Evolutionary conservation across 2,797 vertebrate species (phyloP), one percentile per base, ranked within the genome.

Genomic region (Brotula barbata): DNA sequence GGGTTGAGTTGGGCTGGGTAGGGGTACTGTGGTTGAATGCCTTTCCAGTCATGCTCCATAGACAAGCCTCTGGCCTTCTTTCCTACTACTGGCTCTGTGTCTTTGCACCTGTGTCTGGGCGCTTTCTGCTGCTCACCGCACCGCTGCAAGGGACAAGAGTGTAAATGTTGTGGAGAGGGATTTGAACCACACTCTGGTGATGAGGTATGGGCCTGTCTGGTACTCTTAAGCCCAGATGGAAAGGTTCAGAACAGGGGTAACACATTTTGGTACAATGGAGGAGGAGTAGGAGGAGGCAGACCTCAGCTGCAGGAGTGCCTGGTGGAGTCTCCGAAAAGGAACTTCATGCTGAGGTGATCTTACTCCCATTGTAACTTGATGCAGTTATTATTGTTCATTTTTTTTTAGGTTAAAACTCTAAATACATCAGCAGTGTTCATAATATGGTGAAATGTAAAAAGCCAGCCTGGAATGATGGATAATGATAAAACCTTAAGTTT

Each of bases 41-140:
- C 84, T 88, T 89, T 87, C 85, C 83, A 88, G 88, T 88, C 86
- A 88, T 86, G 86, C 85, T 88, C 85, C 70, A 77, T 80, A 73
- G 85, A 87, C 77, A 83, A 79, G 66, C 78, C 80, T 77, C 80
- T 88, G 87, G 87, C 85, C 82, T 80, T 64, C 82, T 85, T 81
- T 85, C 75, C 81, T 75, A 77, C 81, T 77, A 80, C 85, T 88
- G 86, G 85, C 86, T 73, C 82, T 80, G 79, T 42, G 71, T 69
- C 85, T 76, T 78, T 85, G 89, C 88, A 89, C 89, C 89, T 90
- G 89, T 81, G 85, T 86, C 85, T 87, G 78, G 61, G 80, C 53
- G 66, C 71, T 77, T 77, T 77, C 77, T 47, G 53, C 71, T 10
- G 52, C 73, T 85, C 79, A 73, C 83, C 82, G 58, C 83, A 87